Base-by-base conservation (phyloP, 2,888 invertebrate genomes). In the Mythimna impura region DNA sequence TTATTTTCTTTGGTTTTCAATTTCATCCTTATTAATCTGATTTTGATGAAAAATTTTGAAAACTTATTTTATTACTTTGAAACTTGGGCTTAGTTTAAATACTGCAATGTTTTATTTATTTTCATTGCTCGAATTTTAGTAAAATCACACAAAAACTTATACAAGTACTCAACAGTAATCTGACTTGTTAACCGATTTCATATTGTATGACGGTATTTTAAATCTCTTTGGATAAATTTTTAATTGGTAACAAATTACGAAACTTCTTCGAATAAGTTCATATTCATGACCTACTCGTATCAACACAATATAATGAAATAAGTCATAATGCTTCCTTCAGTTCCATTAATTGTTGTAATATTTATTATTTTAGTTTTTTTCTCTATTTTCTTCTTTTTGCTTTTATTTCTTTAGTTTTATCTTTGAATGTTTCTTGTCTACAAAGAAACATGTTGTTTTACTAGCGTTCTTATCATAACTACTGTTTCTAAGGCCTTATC, bases 311-410 rank as follows among this genome's bases (percentile, higher is more conserved):
- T 30, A 6, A 47, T 20, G 7, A 17, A 25, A 68, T 25, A 60
- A 17, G 10, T 7, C 52, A 54, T 58, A 17, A 76, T 77, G 70
- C 47, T 61, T 78, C 71, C 74, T 10, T 9, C 34, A 7, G 34
- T 77, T 12, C 58, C 54, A 52, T 63, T 79, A 14, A 7, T 43
- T 30, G n/a, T 25, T 17, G 36, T 74, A 9, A 47, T 76, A 43
- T 25, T 58, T 30, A 72, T 64, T n/a, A 71, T 78, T 58, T 62
- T 79, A 58, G 9, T 79, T 7, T 72, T 62, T 47, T 63, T 68
- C 17, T 63, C 12, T 52, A 0, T 73, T 43, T 25, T 4, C 12
- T 75, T 54, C 1, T 0, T 61, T 6, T 3, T 74, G 12, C 2
- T 78, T 20, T 3, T 61, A 55, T 4, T 78, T 12, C 9, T 74